Evolutionary conservation across 2,113 vertebrate species (phyloP).

Genomic region (Garra rufa): DNA sequence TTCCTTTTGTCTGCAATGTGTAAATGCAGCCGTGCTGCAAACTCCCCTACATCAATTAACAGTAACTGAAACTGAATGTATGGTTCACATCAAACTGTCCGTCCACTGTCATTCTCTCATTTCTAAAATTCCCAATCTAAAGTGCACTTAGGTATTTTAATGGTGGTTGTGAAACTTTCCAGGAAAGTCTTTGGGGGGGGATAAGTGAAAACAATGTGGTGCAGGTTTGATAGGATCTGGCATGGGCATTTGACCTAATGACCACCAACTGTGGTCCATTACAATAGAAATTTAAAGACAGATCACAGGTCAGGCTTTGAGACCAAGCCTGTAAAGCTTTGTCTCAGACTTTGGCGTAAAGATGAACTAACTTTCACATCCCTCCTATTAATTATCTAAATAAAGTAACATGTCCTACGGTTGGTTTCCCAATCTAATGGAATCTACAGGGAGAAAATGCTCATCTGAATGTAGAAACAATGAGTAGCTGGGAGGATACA

Average conservation of each 20-base stretch:
- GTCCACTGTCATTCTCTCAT: background rate
- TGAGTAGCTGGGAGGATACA: background rate
- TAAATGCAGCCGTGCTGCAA: background rate
- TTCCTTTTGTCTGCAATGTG: background rate
- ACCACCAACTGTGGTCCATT: background rate
- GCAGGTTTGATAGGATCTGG: background rate
- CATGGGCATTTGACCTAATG: background rate
- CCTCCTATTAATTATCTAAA: slow-evolving; percentile 53
- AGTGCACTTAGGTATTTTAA: background rate
- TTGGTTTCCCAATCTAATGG: slow-evolving; percentile 14
- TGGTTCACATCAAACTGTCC: background rate
- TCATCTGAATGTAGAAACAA: slow-evolving; percentile 21
- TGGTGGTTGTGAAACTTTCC: background rate
- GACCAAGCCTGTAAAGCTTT: background rate
- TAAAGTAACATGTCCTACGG: background rate
- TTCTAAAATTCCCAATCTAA: background rate
- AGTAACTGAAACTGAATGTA: background rate
- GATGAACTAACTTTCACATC: slow-evolving; percentile 4
- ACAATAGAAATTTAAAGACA: too few species aligned
- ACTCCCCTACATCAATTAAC: slow-evolving; percentile 13
- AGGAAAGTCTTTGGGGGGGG: background rate
- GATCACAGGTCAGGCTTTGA: slow-evolving; percentile 1
- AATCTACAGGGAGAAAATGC: slow-evolving; percentile 2
- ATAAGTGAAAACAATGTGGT: background rate
- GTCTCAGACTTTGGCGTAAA: background rate